phyloP scores from a whole-genome alignment of 2,888 invertebrate species.

The Spatulosminthurus flaviceps region DNA sequence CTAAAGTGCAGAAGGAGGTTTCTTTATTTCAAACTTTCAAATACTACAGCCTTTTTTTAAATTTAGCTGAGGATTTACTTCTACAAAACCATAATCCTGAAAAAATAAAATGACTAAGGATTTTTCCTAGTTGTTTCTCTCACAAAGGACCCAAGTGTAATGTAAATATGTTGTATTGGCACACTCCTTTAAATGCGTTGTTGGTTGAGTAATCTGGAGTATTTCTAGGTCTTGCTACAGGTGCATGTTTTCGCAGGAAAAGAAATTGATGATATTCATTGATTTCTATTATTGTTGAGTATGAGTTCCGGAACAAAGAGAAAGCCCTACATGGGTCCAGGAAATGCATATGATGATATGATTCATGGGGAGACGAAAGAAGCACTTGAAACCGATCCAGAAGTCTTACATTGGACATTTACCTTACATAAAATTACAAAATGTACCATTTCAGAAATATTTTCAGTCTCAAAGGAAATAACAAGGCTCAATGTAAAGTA shows the following conservation, averaged over 20 bases:
- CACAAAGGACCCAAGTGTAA: neutral
- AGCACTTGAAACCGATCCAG: neutral
- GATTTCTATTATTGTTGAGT: slow-evolving; percentile 9
- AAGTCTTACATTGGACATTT: too few species aligned
- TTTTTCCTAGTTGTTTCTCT: too few species aligned
- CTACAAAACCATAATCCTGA: too few species aligned
- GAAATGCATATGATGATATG: neutral
- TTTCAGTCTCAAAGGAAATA: too few species aligned
- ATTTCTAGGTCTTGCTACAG: neutral
- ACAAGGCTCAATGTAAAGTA: too few species aligned
- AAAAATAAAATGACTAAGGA: too few species aligned
- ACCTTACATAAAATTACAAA: too few species aligned
- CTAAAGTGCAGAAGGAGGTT: too few species aligned
- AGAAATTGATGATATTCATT: neutral
- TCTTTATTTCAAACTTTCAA: too few species aligned
- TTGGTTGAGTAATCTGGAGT: neutral
- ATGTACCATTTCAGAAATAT: too few species aligned
- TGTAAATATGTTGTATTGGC: neutral
- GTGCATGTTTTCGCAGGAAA: neutral
- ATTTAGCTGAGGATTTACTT: neutral
- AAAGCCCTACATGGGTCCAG: neutral
- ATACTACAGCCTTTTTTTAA: neutral
- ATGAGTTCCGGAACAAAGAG: neutral
- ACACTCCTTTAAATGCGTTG: neutral
- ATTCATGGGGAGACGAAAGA: neutral